Conservation (phyloP, 2,888 invertebrate species). For the Thecophora atra region DNA sequence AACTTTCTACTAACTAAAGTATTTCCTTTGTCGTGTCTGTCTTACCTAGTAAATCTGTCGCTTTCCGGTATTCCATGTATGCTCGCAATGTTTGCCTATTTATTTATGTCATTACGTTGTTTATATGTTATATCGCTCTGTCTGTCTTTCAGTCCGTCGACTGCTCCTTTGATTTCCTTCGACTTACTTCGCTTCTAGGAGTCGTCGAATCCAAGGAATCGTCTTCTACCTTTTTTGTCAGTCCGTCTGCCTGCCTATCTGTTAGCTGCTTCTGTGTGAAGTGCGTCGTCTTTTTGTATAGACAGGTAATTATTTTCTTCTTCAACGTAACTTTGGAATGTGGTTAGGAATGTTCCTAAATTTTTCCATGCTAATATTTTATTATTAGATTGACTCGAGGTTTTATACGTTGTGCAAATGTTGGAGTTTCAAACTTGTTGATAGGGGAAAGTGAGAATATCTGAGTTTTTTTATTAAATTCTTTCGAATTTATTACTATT, state of each 20-base stretch:
- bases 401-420: neutral
- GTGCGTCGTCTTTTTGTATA: constrained; percentile 8
- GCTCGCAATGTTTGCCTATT: constrained; percentile 39
- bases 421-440: neutral
- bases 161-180: constrained; percentile 28
- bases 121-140: constrained; percentile 32
- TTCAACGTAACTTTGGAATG: constrained; percentile 14
- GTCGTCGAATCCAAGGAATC: neutral
- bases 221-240: neutral
- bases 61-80: constrained; percentile 41
- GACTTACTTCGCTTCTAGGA: neutral
- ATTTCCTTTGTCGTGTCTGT: constrained; percentile 8
- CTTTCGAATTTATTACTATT: neutral
- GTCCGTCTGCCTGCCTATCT: neutral
- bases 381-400: constrained; percentile 32
- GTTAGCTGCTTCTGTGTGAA: neutral
- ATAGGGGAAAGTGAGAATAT: neutral
- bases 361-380: constrained; percentile 32
- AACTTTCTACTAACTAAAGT: constrained; percentile 10
- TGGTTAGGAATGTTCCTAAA: constrained; percentile 29
- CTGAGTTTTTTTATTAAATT: constrained; percentile 7
- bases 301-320: constrained; percentile 20
- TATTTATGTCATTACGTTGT: constrained; percentile 41
- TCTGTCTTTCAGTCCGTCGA: constrained; percentile 11
- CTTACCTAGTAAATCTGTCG: constrained; percentile 39